Conservation (phyloP, 2,888 invertebrate genomes). For the Dryadula phaetusa region DNA sequence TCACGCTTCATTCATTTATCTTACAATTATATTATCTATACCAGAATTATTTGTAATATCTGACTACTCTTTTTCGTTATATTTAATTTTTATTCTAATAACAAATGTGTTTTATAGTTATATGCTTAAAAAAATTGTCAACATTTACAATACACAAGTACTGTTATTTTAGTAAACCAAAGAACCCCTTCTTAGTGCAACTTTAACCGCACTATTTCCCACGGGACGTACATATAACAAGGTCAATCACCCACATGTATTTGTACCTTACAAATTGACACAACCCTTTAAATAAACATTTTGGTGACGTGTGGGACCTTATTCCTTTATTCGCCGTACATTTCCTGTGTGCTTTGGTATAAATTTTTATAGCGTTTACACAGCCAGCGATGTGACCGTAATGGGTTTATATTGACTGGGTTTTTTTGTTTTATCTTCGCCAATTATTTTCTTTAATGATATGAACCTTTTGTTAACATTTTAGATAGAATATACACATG, state of each 20-base stretch:
- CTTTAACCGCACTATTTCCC: constrained; percentile 35
- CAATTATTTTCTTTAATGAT: constrained; percentile 12
- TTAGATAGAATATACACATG: too few relatives aligned
- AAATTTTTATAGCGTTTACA: constrained; percentile 24
- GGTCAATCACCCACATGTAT: constrained; percentile 39
- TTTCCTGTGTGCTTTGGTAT: constrained; percentile 20
- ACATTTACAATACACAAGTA: background rate
- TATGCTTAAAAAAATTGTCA: too few relatives aligned
- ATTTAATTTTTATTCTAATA: too few relatives aligned
- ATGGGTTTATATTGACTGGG: constrained; percentile 11
- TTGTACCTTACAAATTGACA: constrained; percentile 39
- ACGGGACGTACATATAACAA: constrained; percentile 31
- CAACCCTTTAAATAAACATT: constrained; percentile 36
- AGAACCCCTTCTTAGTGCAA: constrained; percentile 7
- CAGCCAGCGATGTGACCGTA: constrained; percentile 23
- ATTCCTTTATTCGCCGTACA: constrained; percentile 32
- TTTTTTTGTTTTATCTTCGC: constrained; percentile 8
- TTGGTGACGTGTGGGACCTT: constrained; percentile 24
- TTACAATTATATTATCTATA: too few relatives aligned
- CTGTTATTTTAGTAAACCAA: constrained; percentile 10
- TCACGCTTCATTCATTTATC: background rate
- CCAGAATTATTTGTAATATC: too few relatives aligned
- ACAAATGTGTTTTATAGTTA: too few relatives aligned
- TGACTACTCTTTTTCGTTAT: too few relatives aligned
- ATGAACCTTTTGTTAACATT: constrained; percentile 1